Evolutionary conservation across 2,888 invertebrate genomes (phyloP).

Genomic region (Notodonta dromedarius): DNA sequence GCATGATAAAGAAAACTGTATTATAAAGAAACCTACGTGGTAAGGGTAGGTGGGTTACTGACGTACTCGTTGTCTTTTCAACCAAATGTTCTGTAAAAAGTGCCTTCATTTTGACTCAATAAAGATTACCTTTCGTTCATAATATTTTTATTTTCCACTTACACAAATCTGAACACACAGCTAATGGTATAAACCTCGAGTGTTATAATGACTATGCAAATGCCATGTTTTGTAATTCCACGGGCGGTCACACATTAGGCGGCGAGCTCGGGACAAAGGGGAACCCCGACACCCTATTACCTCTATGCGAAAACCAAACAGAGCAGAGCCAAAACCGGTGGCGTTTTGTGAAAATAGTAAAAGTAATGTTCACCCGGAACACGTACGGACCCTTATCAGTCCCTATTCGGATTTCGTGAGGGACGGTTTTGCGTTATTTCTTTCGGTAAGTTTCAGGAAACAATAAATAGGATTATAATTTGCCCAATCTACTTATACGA

Average conservation of each 20-base stretch:
- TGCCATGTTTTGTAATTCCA: constrained; percentile 16
- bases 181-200: background rate
- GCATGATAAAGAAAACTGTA: too few relatives aligned
- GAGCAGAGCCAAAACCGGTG: constrained; percentile 8
- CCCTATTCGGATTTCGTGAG: constrained; percentile 11
- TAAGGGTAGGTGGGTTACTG: too few relatives aligned
- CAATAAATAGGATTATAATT: background rate
- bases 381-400: constrained; percentile 4
- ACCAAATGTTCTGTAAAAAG: too few relatives aligned
- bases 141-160: background rate
- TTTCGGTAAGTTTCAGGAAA: background rate
- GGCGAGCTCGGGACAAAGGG: constrained; percentile 14
- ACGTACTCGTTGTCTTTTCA: too few relatives aligned
- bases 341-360: constrained; percentile 12
- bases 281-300: constrained; percentile 6
- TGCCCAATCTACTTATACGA: too few relatives aligned
- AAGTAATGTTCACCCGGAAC: constrained; percentile 10
- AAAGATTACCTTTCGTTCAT: too few relatives aligned
- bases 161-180: background rate
- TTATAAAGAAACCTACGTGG: too few relatives aligned
- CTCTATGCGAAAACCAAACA: constrained; percentile 20
- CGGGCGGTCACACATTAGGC: constrained; percentile 19
- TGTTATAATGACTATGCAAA: constrained; percentile 16
- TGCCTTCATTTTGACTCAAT: too few relatives aligned
- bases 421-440: background rate